Base-by-base conservation (phyloP, 2,113 vertebrate species). In the Hydropotes inermis region DNA sequence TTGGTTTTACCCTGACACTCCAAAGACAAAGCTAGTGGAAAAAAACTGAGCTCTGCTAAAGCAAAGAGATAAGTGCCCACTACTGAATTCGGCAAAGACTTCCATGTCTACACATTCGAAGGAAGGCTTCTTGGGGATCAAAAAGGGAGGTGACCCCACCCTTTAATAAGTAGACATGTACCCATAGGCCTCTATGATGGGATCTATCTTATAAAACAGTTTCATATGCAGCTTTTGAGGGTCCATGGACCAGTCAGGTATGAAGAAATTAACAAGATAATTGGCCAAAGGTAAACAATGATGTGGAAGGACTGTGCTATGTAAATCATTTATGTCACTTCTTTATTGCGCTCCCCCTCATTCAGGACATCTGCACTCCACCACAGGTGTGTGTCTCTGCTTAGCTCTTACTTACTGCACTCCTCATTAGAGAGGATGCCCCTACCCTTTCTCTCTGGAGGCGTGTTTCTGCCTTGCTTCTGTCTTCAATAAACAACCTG, bases 311-410 rank as follows among this genome's bases (percentile, higher is more conserved):
- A 70, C n/a, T 23, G n/a, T 36, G 8, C 19, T 23, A 12, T 36
- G 1, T 70, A 5, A 64, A 16, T n/a, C 23, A 36, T 70, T 21
- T 39, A 70, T 23, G 21, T 70, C 67, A 2, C 67, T 12, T 39
- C 64, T 39, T 74, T 74, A 36, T 19, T 12, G 9, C 0, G 0
- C 19, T 74, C 19, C n/a, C 19, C 36, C 67, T 39, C 19, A 12
- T 74, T 36, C 2, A 0, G n/a, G 19, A 36, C 2, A 9, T 7
- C 67, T 2, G 0, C 19, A 23, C 67, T 23, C n/a, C 67, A 36
- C 67, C 36, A 21, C 0, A 1, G 67, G 19, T 12, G 19, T 39
- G 67, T 39, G 67, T 39, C n/a, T 39, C n/a, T 25, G n/a, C 67
- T 39, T 74, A 74, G 67, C n/a, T 74, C 67, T 39, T 21, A 23